Percentiles rank a stretch among this genome's conserved stretches.
phyloP scores from a whole-genome alignment of 2,888 invertebrate species.

The Pantelozetes paolii region DNA sequence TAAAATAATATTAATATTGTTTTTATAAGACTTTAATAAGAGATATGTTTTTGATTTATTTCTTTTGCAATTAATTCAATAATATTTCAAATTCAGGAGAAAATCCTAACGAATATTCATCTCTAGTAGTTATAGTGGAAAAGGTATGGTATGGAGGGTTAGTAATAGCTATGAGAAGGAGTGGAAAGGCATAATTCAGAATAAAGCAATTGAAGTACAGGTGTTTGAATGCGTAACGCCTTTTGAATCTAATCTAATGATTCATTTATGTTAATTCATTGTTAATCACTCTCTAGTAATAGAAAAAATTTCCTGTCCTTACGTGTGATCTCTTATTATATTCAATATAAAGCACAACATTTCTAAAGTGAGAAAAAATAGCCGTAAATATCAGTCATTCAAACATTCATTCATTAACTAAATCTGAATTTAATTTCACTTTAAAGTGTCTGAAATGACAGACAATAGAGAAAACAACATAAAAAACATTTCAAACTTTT shows the following conservation, averaged over 20 bases:
- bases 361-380: constrained; percentile 2
- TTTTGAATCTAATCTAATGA: constrained; percentile 8
- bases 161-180: neutral
- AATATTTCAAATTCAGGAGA: no score
- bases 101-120: no score
- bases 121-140: no score
- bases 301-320: constrained; percentile 28
- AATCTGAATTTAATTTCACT: neutral
- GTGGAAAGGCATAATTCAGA: neutral
- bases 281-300: neutral
- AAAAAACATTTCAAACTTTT: no score
- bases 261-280: constrained; percentile 13
- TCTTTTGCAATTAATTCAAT: no score
- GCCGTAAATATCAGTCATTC: neutral
- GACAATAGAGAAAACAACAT: no score
- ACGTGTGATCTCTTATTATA: neutral
- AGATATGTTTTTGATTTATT: no score
- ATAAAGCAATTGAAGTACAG: neutral
- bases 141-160: no score
- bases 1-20: no score
- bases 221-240: neutral
- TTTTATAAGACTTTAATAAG: no score
- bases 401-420: neutral
- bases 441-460: no score
- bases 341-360: neutral